Percentiles rank a stretch among this genome's conserved stretches.
Conservation (phyloP, 92 coral and sea anemone species). For the Palythoa grandiflora region DNA sequence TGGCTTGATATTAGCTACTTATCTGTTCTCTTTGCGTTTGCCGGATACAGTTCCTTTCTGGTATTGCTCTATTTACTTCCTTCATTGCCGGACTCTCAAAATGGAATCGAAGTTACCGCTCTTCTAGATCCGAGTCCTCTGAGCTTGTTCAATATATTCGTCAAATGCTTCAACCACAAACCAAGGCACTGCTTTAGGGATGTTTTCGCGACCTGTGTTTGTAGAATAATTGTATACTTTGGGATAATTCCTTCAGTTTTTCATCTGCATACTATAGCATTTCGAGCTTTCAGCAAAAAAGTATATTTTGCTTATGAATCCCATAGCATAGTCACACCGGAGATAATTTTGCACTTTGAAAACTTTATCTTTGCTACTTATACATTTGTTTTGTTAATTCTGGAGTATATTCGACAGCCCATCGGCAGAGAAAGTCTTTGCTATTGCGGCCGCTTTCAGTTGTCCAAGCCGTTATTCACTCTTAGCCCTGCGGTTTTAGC, state of each 20-base stretch:
- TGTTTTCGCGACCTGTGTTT: neutral
- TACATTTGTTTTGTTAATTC: neutral
- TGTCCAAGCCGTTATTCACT: too few relatives aligned
- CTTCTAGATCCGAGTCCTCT: slow-evolving; percentile 23
- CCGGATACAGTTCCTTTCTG: neutral
- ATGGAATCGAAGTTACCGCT: slow-evolving; percentile 15
- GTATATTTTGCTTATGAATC: neutral
- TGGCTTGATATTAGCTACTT: slow-evolving; percentile 1
- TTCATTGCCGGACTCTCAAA: neutral
- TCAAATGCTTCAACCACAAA: slow-evolving; percentile 18
- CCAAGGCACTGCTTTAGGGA: slow-evolving; percentile 32
- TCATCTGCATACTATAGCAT: neutral
- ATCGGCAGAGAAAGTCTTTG: neutral
- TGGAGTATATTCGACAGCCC: neutral
- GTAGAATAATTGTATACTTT: slow-evolving; percentile 4
- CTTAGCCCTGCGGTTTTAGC: neutral
- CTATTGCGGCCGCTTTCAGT: too few relatives aligned
- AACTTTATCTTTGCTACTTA: too few relatives aligned
- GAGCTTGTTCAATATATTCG: neutral
- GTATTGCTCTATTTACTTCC: neutral
- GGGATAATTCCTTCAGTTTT: neutral
- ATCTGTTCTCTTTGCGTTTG: neutral
- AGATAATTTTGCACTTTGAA: too few relatives aligned
- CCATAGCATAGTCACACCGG: too few relatives aligned
- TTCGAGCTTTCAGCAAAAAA: neutral